Evolutionary conservation across 2,797 vertebrate species (phyloP).

Genomic region (Bufotes viridis): DNA sequence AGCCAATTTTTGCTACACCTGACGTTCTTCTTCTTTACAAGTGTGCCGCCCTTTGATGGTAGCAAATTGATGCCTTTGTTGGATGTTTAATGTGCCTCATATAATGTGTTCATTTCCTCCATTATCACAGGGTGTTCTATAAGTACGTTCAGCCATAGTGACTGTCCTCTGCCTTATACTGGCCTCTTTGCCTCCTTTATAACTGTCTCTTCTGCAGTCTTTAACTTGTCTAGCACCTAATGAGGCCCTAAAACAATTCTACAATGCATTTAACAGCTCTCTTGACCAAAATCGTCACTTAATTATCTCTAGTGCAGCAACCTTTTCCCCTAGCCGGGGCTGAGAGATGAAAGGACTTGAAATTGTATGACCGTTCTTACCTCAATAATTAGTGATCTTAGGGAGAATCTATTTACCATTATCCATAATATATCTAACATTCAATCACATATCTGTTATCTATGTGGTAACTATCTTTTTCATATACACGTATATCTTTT

Average conservation of each 20-base stretch:
- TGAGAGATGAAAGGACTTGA: constrained; percentile 25
- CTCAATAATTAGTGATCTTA: not conserved
- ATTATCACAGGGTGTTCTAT: constrained; percentile 12
- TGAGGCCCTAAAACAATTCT: constrained; percentile 60
- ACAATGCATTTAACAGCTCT: constrained; percentile 60
- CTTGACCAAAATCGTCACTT: constrained; percentile 59
- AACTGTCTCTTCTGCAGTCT: constrained; percentile 34
- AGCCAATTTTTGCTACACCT: too few species aligned
- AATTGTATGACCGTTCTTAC: constrained; percentile 27
- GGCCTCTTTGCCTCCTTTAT: constrained; percentile 29
- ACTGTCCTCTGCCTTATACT: not conserved
- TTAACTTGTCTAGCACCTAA: constrained; percentile 54
- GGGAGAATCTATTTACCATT: not conserved
- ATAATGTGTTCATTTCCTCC: constrained; percentile 16
- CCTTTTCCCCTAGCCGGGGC: constrained; percentile 32
- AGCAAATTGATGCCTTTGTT: not conserved
- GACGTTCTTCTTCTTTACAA: too few species aligned
- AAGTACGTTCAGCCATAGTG: constrained; percentile 9
- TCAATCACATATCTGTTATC: not conserved
- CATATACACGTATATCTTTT: not conserved
- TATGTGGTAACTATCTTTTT: not conserved
- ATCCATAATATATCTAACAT: not conserved
- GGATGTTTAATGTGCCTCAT: not conserved
- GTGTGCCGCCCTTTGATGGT: not conserved
- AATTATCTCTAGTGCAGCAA: constrained; percentile 54